A percentile compares a stretch with the other conserved stretches of the same genome.
phyloP scores from a whole-genome alignment of 1,140 invertebrate species.

The Pygmarrhopalites habei region DNA sequence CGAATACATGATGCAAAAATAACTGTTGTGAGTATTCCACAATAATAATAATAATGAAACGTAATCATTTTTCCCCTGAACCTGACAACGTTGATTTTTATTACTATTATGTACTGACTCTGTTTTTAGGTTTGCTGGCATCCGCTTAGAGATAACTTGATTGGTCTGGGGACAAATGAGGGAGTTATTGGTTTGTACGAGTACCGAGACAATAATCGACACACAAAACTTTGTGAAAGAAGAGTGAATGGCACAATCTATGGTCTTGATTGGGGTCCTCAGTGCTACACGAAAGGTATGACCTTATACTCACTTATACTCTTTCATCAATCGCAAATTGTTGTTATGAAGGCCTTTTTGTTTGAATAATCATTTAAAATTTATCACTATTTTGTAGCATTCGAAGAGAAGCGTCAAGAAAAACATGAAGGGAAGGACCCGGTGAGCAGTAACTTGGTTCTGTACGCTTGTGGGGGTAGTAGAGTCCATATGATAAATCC shows the following conservation, averaged over 20 bases:
- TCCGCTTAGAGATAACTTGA: constrained; percentile 21
- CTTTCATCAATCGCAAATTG: too few species aligned
- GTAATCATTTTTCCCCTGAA: too few species aligned
- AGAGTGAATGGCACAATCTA: constrained; percentile 31
- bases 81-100: too few species aligned
- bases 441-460: neutral
- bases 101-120: neutral
- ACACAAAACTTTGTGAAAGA: constrained; percentile 15
- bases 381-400: too few species aligned
- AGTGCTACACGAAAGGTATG: constrained; percentile 8
- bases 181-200: constrained; percentile 33
- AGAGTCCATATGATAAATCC: neutral
- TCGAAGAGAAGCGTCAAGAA: neutral
- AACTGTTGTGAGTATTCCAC: constrained; percentile 27
- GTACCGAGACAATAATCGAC: constrained; percentile 17
- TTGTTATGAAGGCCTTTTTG: too few species aligned
- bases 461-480: neutral
- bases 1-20: constrained; percentile 31
- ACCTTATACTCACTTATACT: too few species aligned
- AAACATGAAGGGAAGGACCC: neutral
- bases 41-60: too few species aligned
- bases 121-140: constrained; percentile 32
- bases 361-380: too few species aligned
- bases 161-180: constrained; percentile 32
- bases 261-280: constrained; percentile 32